These are phyloP conservation scores for Linyphia triangularis DNA, from an alignment of 2,888 invertebrate genomes.

Conservation along the genomic window DNA sequence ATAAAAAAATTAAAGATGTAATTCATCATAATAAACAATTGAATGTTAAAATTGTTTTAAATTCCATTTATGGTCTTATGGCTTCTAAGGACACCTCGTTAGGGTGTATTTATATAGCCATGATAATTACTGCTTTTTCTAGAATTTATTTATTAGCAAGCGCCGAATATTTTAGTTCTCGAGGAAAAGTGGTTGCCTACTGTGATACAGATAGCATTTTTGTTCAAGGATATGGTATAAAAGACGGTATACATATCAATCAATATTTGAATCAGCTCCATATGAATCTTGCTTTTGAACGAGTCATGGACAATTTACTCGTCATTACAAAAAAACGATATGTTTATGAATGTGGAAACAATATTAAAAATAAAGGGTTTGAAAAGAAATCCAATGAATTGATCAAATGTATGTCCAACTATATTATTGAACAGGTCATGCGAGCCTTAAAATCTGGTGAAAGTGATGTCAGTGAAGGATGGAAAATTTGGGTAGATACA, in stretches of 20 bases:
- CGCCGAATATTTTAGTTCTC: not conserved
- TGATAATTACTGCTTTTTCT: conserved; percentile 19
- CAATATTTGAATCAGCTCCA: conserved; percentile 31
- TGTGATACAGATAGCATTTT: conserved; percentile 52
- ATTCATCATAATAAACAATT: conserved; percentile 49
- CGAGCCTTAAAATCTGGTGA: conserved; percentile 9
- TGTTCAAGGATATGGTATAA: not conserved
- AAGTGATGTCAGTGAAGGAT: not conserved
- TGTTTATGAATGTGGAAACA: not conserved
- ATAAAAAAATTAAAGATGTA: conserved; percentile 10
- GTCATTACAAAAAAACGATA: conserved; percentile 44
- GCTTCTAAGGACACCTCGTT: conserved; percentile 10
- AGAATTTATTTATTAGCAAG: conserved; percentile 35
- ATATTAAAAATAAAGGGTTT: conserved; percentile 20
- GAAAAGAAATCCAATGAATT: conserved; percentile 41
- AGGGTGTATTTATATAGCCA: conserved; percentile 35
- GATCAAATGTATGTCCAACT: not conserved
- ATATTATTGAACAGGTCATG: not conserved
- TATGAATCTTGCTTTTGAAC: conserved; percentile 26
- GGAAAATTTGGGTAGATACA: conserved; percentile 17
- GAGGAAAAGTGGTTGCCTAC: conserved; percentile 11
- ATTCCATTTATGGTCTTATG: conserved; percentile 55
- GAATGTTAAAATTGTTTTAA: conserved; percentile 44
- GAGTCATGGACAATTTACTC: conserved; percentile 9
- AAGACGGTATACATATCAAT: not conserved